Percentiles rank a stretch among this genome's conserved stretches.
Conservation (phyloP, 2,113 vertebrate genomes). For the Diglossa brunneiventris region DNA sequence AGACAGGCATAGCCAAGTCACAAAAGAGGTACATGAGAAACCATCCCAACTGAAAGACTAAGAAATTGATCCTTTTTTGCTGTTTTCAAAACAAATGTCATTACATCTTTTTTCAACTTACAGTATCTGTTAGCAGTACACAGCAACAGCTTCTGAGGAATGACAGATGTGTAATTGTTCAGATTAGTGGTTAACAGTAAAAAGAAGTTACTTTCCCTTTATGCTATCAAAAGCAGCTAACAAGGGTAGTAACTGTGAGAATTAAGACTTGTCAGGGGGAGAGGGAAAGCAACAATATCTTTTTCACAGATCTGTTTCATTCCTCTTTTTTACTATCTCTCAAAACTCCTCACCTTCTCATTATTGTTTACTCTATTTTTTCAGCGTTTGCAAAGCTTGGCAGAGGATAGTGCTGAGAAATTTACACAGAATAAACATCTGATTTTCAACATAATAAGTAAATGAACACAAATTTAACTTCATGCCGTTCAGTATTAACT, state of each 20-base stretch:
- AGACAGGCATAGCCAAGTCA: background rate
- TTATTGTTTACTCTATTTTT: background rate
- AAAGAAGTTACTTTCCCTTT: background rate
- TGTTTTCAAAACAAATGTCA: background rate
- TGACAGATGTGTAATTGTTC: constrained; percentile 25
- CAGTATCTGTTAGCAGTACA: background rate
- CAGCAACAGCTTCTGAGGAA: background rate
- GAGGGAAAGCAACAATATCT: background rate
- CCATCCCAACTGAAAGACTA: background rate
- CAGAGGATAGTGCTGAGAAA: constrained; percentile 15
- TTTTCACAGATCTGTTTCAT: background rate
- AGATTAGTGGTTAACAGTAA: constrained; percentile 43
- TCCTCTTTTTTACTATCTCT: background rate
- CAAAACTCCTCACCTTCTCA: background rate
- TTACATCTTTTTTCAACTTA: background rate
- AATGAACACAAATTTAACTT: constrained; percentile 50
- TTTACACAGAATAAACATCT: background rate
- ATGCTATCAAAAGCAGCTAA: constrained; percentile 1
- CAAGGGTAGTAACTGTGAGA: background rate
- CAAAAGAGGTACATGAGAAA: background rate
- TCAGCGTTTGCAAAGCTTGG: background rate
- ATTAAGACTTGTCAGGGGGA: background rate
- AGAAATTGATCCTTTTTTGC: background rate
- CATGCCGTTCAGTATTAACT: constrained; percentile 53
- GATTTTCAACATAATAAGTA: constrained; percentile 30